Conservation (phyloP, 2,888 invertebrate species). For the Leucoma salicis region DNA sequence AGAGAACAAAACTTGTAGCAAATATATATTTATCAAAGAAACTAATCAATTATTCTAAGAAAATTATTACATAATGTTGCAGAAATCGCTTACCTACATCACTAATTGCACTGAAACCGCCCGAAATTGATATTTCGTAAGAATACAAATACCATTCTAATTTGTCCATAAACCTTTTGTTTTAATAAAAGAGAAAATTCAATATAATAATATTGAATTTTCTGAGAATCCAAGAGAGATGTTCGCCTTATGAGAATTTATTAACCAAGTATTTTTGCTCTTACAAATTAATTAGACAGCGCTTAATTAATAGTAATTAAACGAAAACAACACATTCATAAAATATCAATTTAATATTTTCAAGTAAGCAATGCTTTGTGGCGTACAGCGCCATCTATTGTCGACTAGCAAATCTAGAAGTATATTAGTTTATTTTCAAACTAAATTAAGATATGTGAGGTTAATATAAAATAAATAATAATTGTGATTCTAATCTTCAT, state of each 20-base stretch:
- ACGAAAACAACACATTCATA: background rate
- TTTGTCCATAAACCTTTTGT: background rate
- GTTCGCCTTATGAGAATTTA: background rate
- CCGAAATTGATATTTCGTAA: background rate
- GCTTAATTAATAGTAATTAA: background rate
- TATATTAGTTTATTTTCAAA: background rate
- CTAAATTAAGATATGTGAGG: no score
- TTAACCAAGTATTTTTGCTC: background rate
- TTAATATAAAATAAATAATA: no score
- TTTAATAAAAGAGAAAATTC: no score
- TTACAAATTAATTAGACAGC: background rate
- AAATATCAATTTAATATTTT: background rate
- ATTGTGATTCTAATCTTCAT: no score
- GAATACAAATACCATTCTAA: background rate
- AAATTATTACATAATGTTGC: no score
- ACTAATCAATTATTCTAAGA: no score
- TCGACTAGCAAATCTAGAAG: constrained; percentile 16
- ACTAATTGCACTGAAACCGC: background rate
- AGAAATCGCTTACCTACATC: background rate
- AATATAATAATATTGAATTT: no score
- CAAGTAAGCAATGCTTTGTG: background rate
- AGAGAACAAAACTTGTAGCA: no score
- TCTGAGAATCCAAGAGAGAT: background rate
- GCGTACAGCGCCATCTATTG: constrained; percentile 30
- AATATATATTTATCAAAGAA: no score